phyloP scores from a whole-genome alignment of 1,140 invertebrate genomes.

The Liolophura sinensis region DNA sequence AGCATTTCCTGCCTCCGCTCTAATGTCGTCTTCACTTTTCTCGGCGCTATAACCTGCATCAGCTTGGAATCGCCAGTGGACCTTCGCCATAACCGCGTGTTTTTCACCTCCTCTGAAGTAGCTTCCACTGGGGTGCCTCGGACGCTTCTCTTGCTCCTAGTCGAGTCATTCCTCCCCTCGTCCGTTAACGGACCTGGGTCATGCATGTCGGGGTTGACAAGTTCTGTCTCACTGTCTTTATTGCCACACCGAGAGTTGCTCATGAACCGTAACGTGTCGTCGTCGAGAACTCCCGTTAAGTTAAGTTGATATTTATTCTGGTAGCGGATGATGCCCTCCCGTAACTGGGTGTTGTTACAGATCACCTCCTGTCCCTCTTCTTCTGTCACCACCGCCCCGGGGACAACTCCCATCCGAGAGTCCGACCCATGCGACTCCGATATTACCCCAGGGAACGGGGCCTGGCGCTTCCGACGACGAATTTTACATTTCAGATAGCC shows the following conservation, averaged over 20 bases:
- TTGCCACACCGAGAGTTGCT: conserved; percentile 57
- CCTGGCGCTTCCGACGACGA: conserved; percentile 21
- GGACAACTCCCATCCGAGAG: not conserved
- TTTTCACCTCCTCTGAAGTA: conserved; percentile 7
- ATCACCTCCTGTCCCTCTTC: conserved; percentile 22
- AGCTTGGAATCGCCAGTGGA: conserved; percentile 23
- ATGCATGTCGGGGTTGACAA: conserved; percentile 3
- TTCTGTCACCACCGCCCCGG: conserved; percentile 10
- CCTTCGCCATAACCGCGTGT: conserved; percentile 30
- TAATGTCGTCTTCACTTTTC: conserved; percentile 4
- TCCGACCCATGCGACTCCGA: conserved; percentile 2
- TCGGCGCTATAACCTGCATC: conserved; percentile 23
- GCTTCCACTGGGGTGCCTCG: conserved; percentile 4
- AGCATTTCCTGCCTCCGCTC: conserved; percentile 22
- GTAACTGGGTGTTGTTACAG: conserved; percentile 36
- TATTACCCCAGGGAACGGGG: not conserved
- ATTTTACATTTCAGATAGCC: conserved; percentile 40
- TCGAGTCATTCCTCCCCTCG: not conserved
- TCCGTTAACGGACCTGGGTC: not conserved
- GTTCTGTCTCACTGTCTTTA: conserved; percentile 44
- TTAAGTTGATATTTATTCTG: conserved; percentile 56
- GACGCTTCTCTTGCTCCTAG: no score
- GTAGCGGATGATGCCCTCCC: conserved; percentile 46
- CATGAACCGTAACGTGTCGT: conserved; percentile 51
- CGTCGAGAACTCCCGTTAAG: conserved; percentile 52